phyloP scores from a whole-genome alignment of 2,797 vertebrate species.

The Luscinia luscinia region DNA sequence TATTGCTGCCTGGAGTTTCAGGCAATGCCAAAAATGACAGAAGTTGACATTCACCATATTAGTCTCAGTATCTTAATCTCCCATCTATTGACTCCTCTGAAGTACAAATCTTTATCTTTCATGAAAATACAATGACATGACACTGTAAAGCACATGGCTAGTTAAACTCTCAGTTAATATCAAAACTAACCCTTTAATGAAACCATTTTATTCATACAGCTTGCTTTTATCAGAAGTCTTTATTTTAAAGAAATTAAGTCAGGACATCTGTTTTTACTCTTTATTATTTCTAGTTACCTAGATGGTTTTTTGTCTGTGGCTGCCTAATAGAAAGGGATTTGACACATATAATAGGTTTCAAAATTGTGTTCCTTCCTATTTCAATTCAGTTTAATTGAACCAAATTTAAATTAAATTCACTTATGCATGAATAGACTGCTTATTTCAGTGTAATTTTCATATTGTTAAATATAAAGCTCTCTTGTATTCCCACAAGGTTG shows the following conservation, averaged over 20 bases:
- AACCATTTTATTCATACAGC: not conserved
- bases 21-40: not conserved
- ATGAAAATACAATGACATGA: not conserved
- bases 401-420: not conserved
- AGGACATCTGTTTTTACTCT: not conserved
- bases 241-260: not conserved
- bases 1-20: not conserved
- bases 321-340: not conserved
- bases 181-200: not conserved
- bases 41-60: not conserved
- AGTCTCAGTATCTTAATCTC: not conserved
- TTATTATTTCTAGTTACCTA: not conserved
- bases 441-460: not conserved
- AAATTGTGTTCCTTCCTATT: not conserved
- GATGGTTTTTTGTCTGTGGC: not conserved
- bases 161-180: not conserved
- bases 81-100: not conserved
- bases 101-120: not conserved
- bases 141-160: rapidly evolving
- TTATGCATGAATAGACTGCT: not conserved
- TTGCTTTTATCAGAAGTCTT: not conserved
- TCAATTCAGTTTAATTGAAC: not conserved
- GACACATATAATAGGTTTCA: not conserved
- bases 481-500: not conserved
- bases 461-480: not conserved